Percentiles rank a stretch among this genome's conserved stretches.
Evolutionary conservation across 2,888 invertebrate species (phyloP).

Genomic region (Cactoblastis cactorum): DNA sequence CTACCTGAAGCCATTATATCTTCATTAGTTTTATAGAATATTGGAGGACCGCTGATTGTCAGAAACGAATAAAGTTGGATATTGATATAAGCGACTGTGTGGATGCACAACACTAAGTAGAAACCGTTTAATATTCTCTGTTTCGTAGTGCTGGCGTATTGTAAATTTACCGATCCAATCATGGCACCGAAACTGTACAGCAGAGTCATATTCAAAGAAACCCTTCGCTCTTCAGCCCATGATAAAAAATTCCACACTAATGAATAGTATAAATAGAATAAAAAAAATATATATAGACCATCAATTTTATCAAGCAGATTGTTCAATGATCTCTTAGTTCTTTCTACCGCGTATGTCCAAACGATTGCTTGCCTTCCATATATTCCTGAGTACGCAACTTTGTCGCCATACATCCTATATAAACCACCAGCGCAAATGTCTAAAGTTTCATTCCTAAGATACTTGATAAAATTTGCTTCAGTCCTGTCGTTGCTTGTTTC

Average conservation of each 20-base stretch:
- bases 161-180: constrained; percentile 43
- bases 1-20: constrained; percentile 47
- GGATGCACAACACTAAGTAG: constrained; percentile 49
- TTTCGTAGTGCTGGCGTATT: constrained; percentile 42
- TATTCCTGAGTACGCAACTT: constrained; percentile 53
- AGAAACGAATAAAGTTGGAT: constrained; percentile 55
- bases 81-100: constrained; percentile 48
- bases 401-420: constrained; percentile 49
- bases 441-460: constrained; percentile 49
- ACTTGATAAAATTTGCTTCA: constrained; percentile 34
- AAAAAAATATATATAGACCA: constrained; percentile 48
- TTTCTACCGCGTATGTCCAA: constrained; percentile 52
- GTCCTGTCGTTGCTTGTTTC: constrained; percentile 34
- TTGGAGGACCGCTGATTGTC: constrained; percentile 50
- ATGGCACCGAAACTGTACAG: constrained; percentile 53
- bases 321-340: constrained; percentile 46
- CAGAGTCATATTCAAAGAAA: constrained; percentile 36
- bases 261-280: constrained; percentile 48
- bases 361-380: constrained; percentile 45
- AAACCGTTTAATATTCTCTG: constrained; percentile 49
- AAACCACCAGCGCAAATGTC: constrained; percentile 57
- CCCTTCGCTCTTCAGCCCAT: constrained; percentile 34
- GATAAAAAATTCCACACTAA: constrained; percentile 41
- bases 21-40: constrained; percentile 38
- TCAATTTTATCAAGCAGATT: constrained; percentile 40